Evolutionary conservation across 2,113 vertebrate species (phyloP), one percentile per base, ranked within the genome.

Genomic region (Cyphomyrus discorhynchus): DNA sequence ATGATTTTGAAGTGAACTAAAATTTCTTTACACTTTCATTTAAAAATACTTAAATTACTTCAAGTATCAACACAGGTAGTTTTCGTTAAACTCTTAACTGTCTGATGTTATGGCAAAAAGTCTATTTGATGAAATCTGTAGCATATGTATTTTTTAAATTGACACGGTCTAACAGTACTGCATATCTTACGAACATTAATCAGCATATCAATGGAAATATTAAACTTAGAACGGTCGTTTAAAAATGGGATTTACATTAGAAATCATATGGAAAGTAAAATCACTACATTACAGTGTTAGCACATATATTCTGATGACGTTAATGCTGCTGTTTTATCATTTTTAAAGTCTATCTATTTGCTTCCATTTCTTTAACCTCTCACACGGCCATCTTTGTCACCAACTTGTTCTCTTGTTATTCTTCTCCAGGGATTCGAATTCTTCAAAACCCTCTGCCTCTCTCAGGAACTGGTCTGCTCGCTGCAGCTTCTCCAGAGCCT

Each of bases 401-500:
- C 92, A 98, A 93, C 95, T 98, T 94, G 94, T 97, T 96, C 93
- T 94, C 90, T 93, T 95, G 93, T 62, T 94, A 90, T 91, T 86
- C 92, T 85, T 95, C 27, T 93, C 91, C 82, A 91, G n/a, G 2
- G 56, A 13, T 88, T 89, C 45, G 7, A 70, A 91, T 94, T 95
- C 96, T 92, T 94, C 97, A 39, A 97, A 94, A 92, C 92, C 95
- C 91, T 95, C 96, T 82, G 97, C 96, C 93, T 98, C 97, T 92
- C 94, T 96, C 92, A 99, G 95, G 93, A 97, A 97, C 62, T 96
- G 93, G 0, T 98, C 96, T 3, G 98, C 98, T 94, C 96, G 97
- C 90, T 93, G 95, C 90, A 99, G 96, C 92, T 98, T 98, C 91
- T 97, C 97, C 91, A 98, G 96, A 11, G 98, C 97, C 92, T 96